Base-by-base conservation (phyloP, 1,140 invertebrate species). In the Catajapyx aquilonaris region DNA sequence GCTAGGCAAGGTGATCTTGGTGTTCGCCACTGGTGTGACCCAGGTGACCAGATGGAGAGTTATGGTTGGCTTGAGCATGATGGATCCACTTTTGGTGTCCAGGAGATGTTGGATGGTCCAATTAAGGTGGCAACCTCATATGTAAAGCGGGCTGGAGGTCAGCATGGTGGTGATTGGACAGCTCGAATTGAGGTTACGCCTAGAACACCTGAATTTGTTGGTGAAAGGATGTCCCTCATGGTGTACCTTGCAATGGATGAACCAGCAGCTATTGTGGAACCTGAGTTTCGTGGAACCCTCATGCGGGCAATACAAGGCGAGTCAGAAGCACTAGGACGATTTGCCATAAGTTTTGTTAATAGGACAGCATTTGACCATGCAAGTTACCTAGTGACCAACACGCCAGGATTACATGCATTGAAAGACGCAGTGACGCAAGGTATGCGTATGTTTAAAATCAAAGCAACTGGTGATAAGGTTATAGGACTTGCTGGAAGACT, bases 31-130 rank as follows among this genome's bases (percentile, higher is more conserved):
- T 91, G 81, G 81, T 96, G 91, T 59, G 77, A 91, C 42, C 83
- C 93, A 54, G 69, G 72, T 35, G 87, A 96, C 54, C 66, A 73
- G 45, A 58, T 97, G 16, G 60, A 76, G 11, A 69, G 62, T 34
- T 83, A 74, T 55, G 77, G 79, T 0, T 98, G 93, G 93, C 53
- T 75, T 2, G 69, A 83, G 43, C 91, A 96, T 54, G 88, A 99
- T 60, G 91, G 91, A 0, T 61, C 66, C 18, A 76, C 69, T 33
- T 97, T 96, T 65, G 94, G 93, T 2, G 60, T 83, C 25, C 93
- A 99, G 57, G 69, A 81, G 46, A 84, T 97, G 38, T 54, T 71
- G 11, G 91, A 98, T 51, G 66, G 70, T 10, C 68, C 72, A 5
- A 73, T 81, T 38, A 63, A 66, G 20, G 54, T 97, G 2, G 71